Evolutionary conservation across 1,140 invertebrate genomes (phyloP).

Genomic region (Ladona fulva): DNA sequence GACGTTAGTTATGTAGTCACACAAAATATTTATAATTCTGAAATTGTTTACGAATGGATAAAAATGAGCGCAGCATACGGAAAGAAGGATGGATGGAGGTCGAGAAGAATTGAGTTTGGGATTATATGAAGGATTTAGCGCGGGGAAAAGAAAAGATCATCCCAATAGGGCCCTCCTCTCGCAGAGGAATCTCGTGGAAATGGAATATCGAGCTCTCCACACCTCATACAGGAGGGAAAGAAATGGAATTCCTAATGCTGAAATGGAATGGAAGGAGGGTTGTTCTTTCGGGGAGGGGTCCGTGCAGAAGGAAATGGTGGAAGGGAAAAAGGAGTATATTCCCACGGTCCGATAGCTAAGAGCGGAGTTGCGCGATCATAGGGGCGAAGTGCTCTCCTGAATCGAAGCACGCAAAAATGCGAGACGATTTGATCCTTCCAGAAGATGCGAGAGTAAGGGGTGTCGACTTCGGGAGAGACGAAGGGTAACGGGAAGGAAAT

Average conservation of each 20-base stretch:
- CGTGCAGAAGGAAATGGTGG: neutral
- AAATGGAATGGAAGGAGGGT: neutral
- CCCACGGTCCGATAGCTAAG: neutral
- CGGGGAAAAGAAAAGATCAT: neutral
- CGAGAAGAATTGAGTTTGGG: neutral
- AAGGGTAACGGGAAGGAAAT: too few species aligned
- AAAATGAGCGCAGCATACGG: too few species aligned
- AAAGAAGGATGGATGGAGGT: neutral
- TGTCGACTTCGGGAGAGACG: too few species aligned
- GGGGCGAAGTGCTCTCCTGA: too few species aligned
- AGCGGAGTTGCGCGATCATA: neutral
- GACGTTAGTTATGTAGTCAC: too few species aligned
- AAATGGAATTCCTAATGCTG: conserved; percentile 3
- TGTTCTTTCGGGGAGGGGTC: neutral
- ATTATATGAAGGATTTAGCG: neutral
- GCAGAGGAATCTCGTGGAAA: neutral
- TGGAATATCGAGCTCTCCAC: neutral
- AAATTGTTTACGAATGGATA: too few species aligned
- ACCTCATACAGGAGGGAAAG: neutral
- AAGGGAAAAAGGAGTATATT: neutral
- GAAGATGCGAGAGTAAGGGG: too few species aligned
- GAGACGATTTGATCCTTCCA: too few species aligned
- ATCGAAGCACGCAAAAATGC: too few species aligned
- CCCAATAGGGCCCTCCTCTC: neutral
- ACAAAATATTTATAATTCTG: too few species aligned